Evolutionary conservation across 1,140 invertebrate genomes (phyloP), one percentile per base, ranked within the genome.

Genomic region (Leptoteleia sp.): DNA sequence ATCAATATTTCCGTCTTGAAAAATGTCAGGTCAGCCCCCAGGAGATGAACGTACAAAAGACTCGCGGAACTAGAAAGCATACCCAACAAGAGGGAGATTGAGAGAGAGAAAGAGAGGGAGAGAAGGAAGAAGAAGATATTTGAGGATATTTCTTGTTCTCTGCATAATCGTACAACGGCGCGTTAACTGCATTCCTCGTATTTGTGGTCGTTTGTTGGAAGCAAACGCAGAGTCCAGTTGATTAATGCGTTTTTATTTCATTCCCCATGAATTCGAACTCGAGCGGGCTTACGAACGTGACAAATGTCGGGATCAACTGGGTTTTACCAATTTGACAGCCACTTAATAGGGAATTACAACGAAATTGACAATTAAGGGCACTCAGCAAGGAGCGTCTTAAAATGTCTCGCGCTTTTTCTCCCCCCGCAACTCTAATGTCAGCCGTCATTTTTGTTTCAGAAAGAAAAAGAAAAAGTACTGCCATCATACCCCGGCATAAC

Each of bases 1-100:
- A 85, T 86, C 83, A 81, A 83, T 87, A 81, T 84, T 82, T 77
- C 45, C 57, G 52, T 38, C 62, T 47, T 54, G 79, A 78, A 82
- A 83, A 86, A 83, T 80, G 84, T 82, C 81, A 57, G 83, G 83
- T 87, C 84, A 84, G 77, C 62, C 80, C 83, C 57, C 81, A 8
- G 33, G 79, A 79, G 80, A 68, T 61, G 61, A 50, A 42, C 48
- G 42, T 13, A 55, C 59, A 65, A 59, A 54, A 72, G 65, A 72
- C 45, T 6, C 27, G 55, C 38, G 38, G 6, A 29, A 45, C 19
- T 29, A 38, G 57, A 42, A 59, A 33, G 13, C 6, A 37, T 13
- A 33, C 11, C 29, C 0, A 12, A 31, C n/a, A 52, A 48, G 6
- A 52, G 50, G 55, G 61, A 70, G n/a, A n/a, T n/a, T n/a, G n/a